A percentile compares a stretch with the other conserved stretches of the same genome.
These are phyloP conservation scores for Ormyrus pomaceus DNA, from an alignment of 2,888 invertebrate species.

Conservation along the genomic window DNA sequence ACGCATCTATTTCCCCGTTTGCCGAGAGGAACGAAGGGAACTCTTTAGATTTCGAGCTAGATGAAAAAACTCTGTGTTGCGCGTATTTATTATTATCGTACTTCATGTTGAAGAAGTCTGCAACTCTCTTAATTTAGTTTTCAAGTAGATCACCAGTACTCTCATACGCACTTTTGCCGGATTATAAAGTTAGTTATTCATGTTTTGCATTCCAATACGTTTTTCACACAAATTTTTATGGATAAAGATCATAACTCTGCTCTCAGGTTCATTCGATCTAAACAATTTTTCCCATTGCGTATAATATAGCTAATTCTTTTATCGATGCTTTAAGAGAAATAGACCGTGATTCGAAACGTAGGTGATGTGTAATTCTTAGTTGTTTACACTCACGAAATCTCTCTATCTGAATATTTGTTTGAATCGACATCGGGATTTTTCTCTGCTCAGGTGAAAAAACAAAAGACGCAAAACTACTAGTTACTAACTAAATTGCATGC, in stretches of 20 bases:
- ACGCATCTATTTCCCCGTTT: slow-evolving; percentile 10
- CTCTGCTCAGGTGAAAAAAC: no score
- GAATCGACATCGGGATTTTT: no score
- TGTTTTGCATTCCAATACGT: background rate
- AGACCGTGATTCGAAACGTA: no score
- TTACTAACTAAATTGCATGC: no score
- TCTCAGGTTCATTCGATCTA: background rate
- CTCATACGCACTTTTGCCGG: background rate
- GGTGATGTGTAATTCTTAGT: no score
- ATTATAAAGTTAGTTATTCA: background rate
- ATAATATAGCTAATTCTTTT: no score
- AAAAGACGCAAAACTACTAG: no score
- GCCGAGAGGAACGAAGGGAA: slow-evolving; percentile 4
- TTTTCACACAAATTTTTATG: background rate
- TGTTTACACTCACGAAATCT: no score
- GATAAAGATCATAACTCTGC: background rate
- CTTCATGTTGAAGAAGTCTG: slow-evolving; percentile 46
- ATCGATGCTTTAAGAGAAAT: no score
- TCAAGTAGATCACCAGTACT: background rate
- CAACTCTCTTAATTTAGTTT: background rate
- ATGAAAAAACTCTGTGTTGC: slow-evolving; percentile 10
- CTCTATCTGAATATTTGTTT: no score
- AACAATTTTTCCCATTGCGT: background rate
- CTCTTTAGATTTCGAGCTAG: slow-evolving; percentile 38
- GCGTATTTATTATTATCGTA: slow-evolving; percentile 33